Evolutionary conservation across 2,888 invertebrate species (phyloP).

Genomic region (Biston stratarius): DNA sequence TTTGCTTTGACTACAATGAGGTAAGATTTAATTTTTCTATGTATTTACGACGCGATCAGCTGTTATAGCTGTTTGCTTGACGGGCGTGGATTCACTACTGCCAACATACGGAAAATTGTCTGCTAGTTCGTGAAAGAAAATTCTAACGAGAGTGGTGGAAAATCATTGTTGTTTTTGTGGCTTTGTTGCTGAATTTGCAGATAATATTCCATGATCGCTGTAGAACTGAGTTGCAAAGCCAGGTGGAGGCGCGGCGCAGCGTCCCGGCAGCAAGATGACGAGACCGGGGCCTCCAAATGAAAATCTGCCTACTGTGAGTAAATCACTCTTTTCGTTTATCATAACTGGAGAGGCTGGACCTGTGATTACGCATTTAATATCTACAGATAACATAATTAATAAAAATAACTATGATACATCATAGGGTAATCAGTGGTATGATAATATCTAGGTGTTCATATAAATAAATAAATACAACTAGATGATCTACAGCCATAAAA

Average conservation of each 20-base stretch:
- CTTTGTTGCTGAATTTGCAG: slow-evolving; percentile 61
- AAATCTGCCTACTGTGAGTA: slow-evolving; percentile 87
- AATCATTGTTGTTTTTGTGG: slow-evolving; percentile 44
- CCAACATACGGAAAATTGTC: slow-evolving; percentile 52
- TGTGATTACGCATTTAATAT: background rate
- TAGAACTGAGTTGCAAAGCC: slow-evolving; percentile 25
- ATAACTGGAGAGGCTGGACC: background rate
- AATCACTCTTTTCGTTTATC: slow-evolving; percentile 11
- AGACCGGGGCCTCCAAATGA: slow-evolving; percentile 90
- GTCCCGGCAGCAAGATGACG: slow-evolving; percentile 66
- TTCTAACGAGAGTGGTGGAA: slow-evolving; percentile 36
- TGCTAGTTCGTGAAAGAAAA: slow-evolving; percentile 10
- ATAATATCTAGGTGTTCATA: too few species aligned
- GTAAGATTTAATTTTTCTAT: slow-evolving; percentile 49
- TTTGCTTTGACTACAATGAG: slow-evolving; percentile 49
- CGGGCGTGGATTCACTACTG: slow-evolving; percentile 55
- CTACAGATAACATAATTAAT: background rate
- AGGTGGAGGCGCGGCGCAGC: slow-evolving; percentile 48
- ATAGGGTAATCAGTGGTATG: background rate
- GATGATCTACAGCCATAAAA: too few species aligned
- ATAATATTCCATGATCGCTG: slow-evolving; percentile 69
- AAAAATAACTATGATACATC: background rate
- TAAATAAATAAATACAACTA: too few species aligned
- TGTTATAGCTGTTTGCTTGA: slow-evolving; percentile 47
- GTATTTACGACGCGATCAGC: slow-evolving; percentile 46